Conservation (phyloP, 2,888 invertebrate genomes). For the Cinara cedri region DNA sequence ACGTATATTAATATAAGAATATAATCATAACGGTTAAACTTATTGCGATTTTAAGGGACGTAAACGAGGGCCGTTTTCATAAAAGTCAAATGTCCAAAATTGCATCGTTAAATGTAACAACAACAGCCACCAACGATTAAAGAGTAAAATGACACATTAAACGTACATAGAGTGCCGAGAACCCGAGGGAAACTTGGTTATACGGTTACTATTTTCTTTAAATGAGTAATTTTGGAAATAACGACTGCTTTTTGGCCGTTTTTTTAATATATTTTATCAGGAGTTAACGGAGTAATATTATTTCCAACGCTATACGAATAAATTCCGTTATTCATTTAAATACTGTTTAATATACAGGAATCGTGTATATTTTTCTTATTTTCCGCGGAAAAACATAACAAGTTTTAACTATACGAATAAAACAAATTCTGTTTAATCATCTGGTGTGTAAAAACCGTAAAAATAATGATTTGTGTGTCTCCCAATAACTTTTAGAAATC, state of each 20-base stretch:
- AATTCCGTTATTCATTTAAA: background rate
- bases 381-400: too few species aligned
- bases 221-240: slow-evolving; percentile 5
- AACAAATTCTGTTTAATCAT: too few species aligned
- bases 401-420: too few species aligned
- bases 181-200: background rate
- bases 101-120: slow-evolving; percentile 44
- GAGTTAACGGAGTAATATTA: background rate
- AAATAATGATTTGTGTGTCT: background rate
- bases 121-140: slow-evolving; percentile 38
- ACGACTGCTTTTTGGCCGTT: background rate
- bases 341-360: too few species aligned
- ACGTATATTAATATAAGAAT: slow-evolving; percentile 23
- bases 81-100: slow-evolving; percentile 54
- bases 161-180: background rate
- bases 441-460: background rate
- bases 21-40: slow-evolving; percentile 45
- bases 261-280: background rate
- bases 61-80: slow-evolving; percentile 46
- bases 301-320: too few species aligned
- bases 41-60: slow-evolving; percentile 53
- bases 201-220: background rate
- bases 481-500: too few species aligned
- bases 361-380: too few species aligned
- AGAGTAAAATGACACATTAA: slow-evolving; percentile 42